These are phyloP conservation scores for Scalopus aquaticus DNA, from an alignment of 2,113 vertebrate genomes.

Conservation along the genomic window DNA sequence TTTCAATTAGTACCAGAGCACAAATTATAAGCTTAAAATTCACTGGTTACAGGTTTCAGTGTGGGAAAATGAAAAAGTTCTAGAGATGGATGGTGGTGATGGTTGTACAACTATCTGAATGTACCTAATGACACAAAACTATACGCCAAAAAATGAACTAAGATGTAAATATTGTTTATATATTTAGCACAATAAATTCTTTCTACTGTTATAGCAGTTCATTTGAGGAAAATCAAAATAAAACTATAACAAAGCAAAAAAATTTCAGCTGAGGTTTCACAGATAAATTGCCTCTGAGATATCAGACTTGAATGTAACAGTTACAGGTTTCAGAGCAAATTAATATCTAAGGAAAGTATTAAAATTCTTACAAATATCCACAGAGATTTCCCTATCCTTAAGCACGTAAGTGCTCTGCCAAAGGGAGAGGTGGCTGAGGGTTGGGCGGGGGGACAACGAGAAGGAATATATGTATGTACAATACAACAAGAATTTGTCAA, in stretches of 20 bases:
- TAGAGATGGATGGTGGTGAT: not conserved
- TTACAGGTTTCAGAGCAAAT: not conserved
- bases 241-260: conserved; percentile 31
- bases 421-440: not conserved
- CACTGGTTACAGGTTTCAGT: not conserved
- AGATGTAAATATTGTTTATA: not conserved
- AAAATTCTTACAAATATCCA: conserved; percentile 21
- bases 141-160: not conserved
- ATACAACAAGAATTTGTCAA: not conserved
- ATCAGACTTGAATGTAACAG: not conserved
- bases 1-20: not conserved
- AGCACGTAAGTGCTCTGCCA: not conserved
- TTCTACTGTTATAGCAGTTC: not conserved
- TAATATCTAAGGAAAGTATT: not conserved
- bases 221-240: not conserved
- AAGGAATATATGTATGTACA: not conserved
- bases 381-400: not conserved
- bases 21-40: not conserved
- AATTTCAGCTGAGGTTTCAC: not conserved
- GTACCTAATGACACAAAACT: not conserved
- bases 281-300: conserved; percentile 24
- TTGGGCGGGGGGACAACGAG: not conserved
- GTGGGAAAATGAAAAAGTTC: conserved; percentile 20
- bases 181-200: not conserved
- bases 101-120: not conserved